Evolutionary conservation across 2,797 vertebrate genomes (phyloP).

Genomic region (Microchirus variegatus): DNA sequence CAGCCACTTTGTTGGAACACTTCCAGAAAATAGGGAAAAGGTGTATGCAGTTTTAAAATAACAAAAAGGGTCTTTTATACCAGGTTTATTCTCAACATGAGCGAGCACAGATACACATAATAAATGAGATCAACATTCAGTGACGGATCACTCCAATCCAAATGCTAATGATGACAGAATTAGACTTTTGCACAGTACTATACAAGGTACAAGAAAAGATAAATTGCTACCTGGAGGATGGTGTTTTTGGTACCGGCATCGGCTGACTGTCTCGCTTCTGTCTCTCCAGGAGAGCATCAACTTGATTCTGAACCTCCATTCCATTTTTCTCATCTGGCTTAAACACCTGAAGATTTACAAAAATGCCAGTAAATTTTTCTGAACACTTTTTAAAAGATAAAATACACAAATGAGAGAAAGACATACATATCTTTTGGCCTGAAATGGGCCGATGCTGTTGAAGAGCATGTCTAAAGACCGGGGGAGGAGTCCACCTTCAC

Average conservation of each 20-base stretch:
- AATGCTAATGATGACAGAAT: no score
- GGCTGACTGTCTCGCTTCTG: conserved; percentile 89
- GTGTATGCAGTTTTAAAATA: no score
- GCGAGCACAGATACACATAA: no score
- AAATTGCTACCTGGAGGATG: conserved; percentile 82
- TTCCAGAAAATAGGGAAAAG: no score
- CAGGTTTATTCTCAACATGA: no score
- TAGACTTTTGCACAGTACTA: no score
- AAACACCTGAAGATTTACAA: conserved; percentile 85
- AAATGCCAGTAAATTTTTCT: background rate
- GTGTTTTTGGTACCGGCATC: conserved; percentile 79
- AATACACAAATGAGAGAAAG: background rate
- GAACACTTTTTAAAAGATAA: background rate
- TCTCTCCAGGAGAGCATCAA: conserved; percentile 92
- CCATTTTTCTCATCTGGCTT: conserved; percentile 97
- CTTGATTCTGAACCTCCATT: conserved; percentile 92
- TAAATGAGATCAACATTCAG: no score
- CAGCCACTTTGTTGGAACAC: no score
- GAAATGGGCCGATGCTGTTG: conserved; percentile 91
- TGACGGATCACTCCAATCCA: no score
- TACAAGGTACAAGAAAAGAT: background rate
- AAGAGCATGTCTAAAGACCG: conserved; percentile 95
- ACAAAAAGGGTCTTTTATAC: no score
- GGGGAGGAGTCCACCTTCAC: conserved; percentile 93
- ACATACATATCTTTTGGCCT: conserved; percentile 95